Evolutionary conservation across 2,797 vertebrate species (phyloP).

Genomic region (Gymnoscopelus braueri): DNA sequence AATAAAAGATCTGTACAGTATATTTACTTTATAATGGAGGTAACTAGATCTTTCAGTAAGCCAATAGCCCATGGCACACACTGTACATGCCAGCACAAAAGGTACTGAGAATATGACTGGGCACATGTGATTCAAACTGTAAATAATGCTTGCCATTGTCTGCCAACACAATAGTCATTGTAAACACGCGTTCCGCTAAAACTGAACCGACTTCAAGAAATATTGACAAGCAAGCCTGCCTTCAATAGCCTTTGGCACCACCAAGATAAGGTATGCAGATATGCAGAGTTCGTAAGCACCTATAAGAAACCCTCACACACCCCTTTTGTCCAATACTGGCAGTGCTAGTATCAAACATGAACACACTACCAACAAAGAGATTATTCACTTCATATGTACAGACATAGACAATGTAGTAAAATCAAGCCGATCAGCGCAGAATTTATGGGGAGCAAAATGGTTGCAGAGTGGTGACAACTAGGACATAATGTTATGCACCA

Average conservation of each 20-base stretch:
- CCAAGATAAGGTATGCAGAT: constrained; percentile 14
- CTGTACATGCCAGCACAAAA: constrained; percentile 17
- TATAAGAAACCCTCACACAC: background rate
- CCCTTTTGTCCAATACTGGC: constrained; percentile 14
- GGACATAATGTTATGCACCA: constrained; percentile 32
- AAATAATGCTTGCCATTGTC: constrained; percentile 3
- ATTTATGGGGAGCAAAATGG: constrained; percentile 14
- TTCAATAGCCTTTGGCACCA: constrained; percentile 39
- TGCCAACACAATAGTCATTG: constrained; percentile 6
- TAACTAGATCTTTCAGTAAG: constrained; percentile 13
- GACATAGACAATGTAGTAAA: constrained; percentile 37
- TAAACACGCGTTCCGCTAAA: constrained; percentile 10
- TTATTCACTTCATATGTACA: constrained; percentile 25
- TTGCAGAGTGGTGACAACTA: constrained; percentile 10
- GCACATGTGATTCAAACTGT: constrained; percentile 7
- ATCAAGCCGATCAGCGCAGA: constrained; percentile 20
- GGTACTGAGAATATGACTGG: constrained; percentile 8
- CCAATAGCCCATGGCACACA: constrained; percentile 11
- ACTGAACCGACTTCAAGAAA: constrained; percentile 4
- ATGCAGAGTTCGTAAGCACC: background rate
- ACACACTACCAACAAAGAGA: constrained; percentile 52
- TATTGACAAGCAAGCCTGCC: constrained; percentile 1
- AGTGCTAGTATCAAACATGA: constrained; percentile 33
- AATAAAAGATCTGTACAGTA: constrained; percentile 5
- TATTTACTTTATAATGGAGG: background rate